phyloP scores from a whole-genome alignment of 2,888 invertebrate species.

The Strigamia crassipes region DNA sequence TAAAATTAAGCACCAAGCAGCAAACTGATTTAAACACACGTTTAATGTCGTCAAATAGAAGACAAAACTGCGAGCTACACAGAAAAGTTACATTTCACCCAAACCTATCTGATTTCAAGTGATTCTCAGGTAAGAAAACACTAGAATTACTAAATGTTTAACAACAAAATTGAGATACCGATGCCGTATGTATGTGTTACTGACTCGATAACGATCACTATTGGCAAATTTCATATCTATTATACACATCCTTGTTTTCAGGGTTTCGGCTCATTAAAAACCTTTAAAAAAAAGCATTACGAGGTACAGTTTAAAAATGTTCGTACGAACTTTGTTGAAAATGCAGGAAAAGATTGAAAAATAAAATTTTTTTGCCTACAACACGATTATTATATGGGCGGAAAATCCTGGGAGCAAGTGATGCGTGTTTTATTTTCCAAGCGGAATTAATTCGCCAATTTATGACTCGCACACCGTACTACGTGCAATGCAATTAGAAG shows the following conservation, averaged over 20 bases:
- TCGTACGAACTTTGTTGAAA: neutral
- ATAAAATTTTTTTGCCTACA: slow-evolving; percentile 5
- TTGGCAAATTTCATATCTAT: neutral
- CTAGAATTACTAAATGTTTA: neutral
- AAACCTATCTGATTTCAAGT: neutral
- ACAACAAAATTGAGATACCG: too few species aligned
- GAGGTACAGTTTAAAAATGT: neutral
- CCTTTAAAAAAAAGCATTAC: neutral
- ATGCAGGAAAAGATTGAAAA: slow-evolving; percentile 16
- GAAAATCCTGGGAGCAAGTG: slow-evolving; percentile 21
- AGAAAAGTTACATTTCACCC: neutral
- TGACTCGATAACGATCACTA: neutral
- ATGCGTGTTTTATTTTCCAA: slow-evolving; percentile 21
- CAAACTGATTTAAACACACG: neutral
- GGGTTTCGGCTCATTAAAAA: neutral
- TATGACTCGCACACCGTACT: slow-evolving; percentile 15
- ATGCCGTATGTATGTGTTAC: too few species aligned
- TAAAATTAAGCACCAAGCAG: too few species aligned
- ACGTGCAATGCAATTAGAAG: slow-evolving; percentile 21
- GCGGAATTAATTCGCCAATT: slow-evolving; percentile 21
- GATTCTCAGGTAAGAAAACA: neutral
- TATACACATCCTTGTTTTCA: neutral
- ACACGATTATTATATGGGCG: slow-evolving; percentile 21
- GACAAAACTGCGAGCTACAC: neutral
- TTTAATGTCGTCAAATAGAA: neutral